These are phyloP conservation scores for Sinocyclocheilus anophthalmus DNA, from an alignment of 2,113 vertebrate species.

Conservation along the genomic window DNA sequence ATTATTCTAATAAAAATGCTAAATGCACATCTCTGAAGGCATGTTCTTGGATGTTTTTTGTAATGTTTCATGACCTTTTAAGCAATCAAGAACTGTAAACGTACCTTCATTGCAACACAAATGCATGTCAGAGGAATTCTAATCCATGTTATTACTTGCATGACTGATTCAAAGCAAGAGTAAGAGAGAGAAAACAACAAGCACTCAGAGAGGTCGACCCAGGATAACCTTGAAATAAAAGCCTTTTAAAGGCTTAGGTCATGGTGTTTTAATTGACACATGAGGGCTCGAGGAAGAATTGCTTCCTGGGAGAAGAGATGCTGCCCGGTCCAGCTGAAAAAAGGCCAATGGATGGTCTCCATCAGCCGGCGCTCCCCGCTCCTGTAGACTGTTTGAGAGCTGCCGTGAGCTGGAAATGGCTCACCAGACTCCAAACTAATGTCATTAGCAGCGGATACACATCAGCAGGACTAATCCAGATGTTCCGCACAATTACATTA, in stretches of 20 bases:
- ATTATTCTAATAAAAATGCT: background rate
- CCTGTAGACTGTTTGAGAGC: conserved; percentile 54
- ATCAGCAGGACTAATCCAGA: conserved; percentile 65
- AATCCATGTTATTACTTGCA: conserved; percentile 38
- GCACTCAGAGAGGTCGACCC: conserved; percentile 35
- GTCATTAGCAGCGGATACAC: conserved; percentile 71
- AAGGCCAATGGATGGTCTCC: conserved; percentile 8
- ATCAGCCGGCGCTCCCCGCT: conserved; percentile 44
- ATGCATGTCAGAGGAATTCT: conserved; percentile 27
- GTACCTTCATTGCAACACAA: background rate
- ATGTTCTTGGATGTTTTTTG: background rate
- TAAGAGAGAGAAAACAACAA: conserved; percentile 5
- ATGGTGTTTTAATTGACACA: conserved; percentile 53
- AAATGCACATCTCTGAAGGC: conserved; percentile 1
- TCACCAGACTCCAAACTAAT: conserved; percentile 74
- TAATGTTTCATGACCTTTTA: background rate
- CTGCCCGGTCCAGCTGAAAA: background rate
- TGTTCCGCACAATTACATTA: conserved; percentile 71
- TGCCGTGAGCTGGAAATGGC: conserved; percentile 60
- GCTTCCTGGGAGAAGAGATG: conserved; percentile 16
- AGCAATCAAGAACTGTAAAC: background rate
- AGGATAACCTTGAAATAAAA: conserved; percentile 58
- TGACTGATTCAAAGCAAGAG: conserved; percentile 14
- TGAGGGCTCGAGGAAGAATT: conserved; percentile 52
- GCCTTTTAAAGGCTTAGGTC: conserved; percentile 36